Evolutionary conservation across 2,797 vertebrate species (phyloP), one percentile per base, ranked within the genome.

Genomic region (Intellagama lesueurii): DNA sequence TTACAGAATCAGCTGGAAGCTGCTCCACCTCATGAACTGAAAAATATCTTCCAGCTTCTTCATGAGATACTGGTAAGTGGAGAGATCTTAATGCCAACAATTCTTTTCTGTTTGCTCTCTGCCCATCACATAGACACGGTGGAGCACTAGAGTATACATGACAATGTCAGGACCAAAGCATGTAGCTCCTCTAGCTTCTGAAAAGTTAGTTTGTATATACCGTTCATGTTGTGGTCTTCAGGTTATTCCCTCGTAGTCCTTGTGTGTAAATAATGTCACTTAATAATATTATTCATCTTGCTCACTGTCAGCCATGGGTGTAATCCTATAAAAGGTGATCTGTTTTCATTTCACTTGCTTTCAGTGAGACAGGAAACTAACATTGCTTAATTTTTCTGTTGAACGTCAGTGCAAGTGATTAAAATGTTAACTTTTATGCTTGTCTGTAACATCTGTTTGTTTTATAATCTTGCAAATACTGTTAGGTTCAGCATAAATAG

Each of bases 11-110:
- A 99, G 90, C 97, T 99, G 95, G 99, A 99, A 96, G 98, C 98
- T 0, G 98, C 99, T 88, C 99, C 99, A 3, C 98, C 99, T 93
- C 99, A 99, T 90, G 99, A 99, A 92, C 97, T 99, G 90, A 99
- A 99, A 96, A 99, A 99, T 84, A 97, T 98, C 77, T 99, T 99
- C 96, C 98, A 98, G 88, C 97, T 99, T 95, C 98, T 99, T 86
- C 98, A 99, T 92, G 99, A 99, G 95, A 98, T 99, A 69, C 92
- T 99, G 95, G 99, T 99, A 95, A 95, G 98, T 97, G 70, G 90
- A 86, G 44, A 35, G 9, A 77, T 26, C 17, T 69, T 72, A 24
- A 24, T 83, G 11, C 52, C 16, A 78, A 22, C 11, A 24, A 44
- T 14, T 30, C 16, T 76, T 82, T 28, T n/a, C 69, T 40, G n/a